Conservation (phyloP, 92 coral and sea anemone species). For the Porites evermanni region DNA sequence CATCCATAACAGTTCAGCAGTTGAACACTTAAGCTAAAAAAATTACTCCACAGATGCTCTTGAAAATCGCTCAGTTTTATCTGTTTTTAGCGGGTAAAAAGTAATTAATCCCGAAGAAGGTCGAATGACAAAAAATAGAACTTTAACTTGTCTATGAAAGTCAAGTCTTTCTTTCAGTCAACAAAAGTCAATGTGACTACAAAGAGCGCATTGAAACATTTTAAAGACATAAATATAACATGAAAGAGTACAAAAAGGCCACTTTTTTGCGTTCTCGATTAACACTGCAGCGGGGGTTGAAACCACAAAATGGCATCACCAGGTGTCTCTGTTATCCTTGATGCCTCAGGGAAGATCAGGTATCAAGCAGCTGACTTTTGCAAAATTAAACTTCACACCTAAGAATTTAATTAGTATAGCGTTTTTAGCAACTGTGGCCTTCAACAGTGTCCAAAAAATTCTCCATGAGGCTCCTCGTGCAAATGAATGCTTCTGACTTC, state of each 20-base stretch:
- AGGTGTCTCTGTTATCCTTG: not conserved
- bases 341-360: not conserved
- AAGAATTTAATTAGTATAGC: not conserved
- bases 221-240: not conserved
- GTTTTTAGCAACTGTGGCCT: slow-evolving; percentile 13
- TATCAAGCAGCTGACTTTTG: not conserved
- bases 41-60: too few relatives aligned
- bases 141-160: not conserved
- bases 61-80: too few relatives aligned
- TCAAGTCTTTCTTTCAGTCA: not conserved
- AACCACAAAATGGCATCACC: not conserved
- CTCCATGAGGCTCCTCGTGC: slow-evolving; percentile 9
- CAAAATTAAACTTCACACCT: not conserved
- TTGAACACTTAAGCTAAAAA: too few relatives aligned
- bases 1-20: too few relatives aligned
- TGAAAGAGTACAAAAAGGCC: too few relatives aligned
- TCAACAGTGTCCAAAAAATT: slow-evolving; percentile 17
- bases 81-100: too few relatives aligned
- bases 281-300: not conserved
- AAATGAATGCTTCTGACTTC: too few relatives aligned
- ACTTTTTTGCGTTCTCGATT: too few relatives aligned
- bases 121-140: not conserved
- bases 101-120: too few relatives aligned
- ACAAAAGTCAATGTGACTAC: not conserved
- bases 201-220: not conserved